phyloP scores from a whole-genome alignment of 2,888 invertebrate species.

The Andrena bucephala region DNA sequence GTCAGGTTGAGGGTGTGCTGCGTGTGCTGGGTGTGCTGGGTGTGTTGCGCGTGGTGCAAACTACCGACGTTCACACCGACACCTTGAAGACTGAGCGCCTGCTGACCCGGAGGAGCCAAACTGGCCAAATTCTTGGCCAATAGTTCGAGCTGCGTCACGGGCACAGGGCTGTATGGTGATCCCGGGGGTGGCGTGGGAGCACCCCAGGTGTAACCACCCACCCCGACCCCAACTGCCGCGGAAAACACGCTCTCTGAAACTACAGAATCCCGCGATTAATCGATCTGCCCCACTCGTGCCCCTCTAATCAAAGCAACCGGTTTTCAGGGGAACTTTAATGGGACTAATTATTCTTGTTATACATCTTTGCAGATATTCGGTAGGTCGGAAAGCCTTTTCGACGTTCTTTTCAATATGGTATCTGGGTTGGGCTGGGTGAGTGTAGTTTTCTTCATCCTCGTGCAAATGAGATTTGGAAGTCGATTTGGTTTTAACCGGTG shows the following conservation, averaged over 20 bases:
- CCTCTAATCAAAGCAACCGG: slow-evolving; percentile 20
- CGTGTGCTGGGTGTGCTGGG: slow-evolving; percentile 77
- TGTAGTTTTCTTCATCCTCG: too few relatives aligned
- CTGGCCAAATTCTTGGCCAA: slow-evolving; percentile 85
- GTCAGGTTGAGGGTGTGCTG: slow-evolving; percentile 80
- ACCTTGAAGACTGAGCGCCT: slow-evolving; percentile 81
- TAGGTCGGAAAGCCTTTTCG: too few relatives aligned
- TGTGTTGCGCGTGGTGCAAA: slow-evolving; percentile 80
- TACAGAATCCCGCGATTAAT: slow-evolving; percentile 78
- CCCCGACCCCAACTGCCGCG: slow-evolving; percentile 85
- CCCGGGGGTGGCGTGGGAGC: slow-evolving; percentile 89
- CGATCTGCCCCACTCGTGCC: slow-evolving; percentile 49
- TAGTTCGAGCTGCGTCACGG: slow-evolving; percentile 89
- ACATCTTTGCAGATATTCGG: too few relatives aligned
- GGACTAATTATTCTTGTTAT: slow-evolving; percentile 11
- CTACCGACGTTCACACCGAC: slow-evolving; percentile 82
- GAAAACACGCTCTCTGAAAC: slow-evolving; percentile 90
- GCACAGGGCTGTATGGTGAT: slow-evolving; percentile 89
- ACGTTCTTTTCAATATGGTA: too few relatives aligned
- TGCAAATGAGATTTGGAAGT: too few relatives aligned
- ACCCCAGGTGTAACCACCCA: slow-evolving; percentile 87
- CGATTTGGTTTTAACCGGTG: too few relatives aligned
- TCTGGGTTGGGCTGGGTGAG: too few relatives aligned
- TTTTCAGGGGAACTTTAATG: slow-evolving; percentile 5
- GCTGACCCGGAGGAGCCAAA: slow-evolving; percentile 79